phyloP scores from a whole-genome alignment of 2,888 invertebrate genomes.

The Formica aserva region DNA sequence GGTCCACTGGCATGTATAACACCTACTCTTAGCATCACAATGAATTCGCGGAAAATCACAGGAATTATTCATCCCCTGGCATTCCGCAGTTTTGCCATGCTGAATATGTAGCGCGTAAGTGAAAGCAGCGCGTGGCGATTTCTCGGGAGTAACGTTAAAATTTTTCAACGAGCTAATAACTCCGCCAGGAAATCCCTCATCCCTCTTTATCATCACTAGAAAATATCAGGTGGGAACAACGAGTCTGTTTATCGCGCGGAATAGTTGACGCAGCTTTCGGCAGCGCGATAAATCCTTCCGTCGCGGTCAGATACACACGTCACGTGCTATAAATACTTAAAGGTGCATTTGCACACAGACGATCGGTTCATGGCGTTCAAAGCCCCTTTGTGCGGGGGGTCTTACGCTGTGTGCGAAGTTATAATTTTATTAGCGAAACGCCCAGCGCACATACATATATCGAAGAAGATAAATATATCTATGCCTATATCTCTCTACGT shows the following conservation, averaged over 20 bases:
- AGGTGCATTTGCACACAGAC: constrained; percentile 63
- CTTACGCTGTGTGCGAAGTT: constrained; percentile 41
- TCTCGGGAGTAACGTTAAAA: constrained; percentile 40
- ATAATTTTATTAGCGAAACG: constrained; percentile 61
- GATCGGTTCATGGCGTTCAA: constrained; percentile 68
- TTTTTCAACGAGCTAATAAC: constrained; percentile 51
- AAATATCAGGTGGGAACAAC: constrained; percentile 66
- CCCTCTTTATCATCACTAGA: constrained; percentile 57
- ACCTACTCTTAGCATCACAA: constrained; percentile 46
- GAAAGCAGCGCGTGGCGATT: constrained; percentile 37
- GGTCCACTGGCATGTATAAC: constrained; percentile 19
- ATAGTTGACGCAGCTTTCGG: constrained; percentile 72
- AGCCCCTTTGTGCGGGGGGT: constrained; percentile 63
- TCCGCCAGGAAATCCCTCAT: background rate
- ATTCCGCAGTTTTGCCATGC: constrained; percentile 12
- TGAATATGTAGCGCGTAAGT: constrained; percentile 34
- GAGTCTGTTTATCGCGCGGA: constrained; percentile 71
- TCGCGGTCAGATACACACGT: constrained; percentile 69
- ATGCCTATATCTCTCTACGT: background rate
- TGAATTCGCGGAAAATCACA: constrained; percentile 36
- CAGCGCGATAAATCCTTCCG: constrained; percentile 71
- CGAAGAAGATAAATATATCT: constrained; percentile 23
- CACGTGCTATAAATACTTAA: constrained; percentile 72
- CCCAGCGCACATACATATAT: background rate
- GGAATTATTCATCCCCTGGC: constrained; percentile 46